Base-by-base conservation (phyloP, 2,113 vertebrate genomes). In the Brachyhypopomus occidentalis region DNA sequence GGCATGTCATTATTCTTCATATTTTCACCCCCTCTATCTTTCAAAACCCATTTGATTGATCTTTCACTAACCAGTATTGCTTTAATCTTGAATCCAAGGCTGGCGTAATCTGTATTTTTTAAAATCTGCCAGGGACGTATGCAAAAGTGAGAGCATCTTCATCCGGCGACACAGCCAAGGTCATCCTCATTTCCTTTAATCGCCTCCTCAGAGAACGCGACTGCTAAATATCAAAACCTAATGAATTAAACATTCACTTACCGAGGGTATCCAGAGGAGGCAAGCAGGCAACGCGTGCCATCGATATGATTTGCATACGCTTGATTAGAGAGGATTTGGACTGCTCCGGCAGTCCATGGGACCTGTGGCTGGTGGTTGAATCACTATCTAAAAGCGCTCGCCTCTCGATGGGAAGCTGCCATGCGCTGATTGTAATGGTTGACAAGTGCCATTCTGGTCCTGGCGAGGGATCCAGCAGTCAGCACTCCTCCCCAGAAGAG, bases 371-470 rank as follows among this genome's bases (percentile, higher is more conserved):
- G 45, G 9, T 52, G 45, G 45, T 34, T 36, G 55, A 75, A 58
- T n/a, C 16, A 27, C 52, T 55, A 11, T 79, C 77, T 71, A 4
- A 2, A 2, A 69, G 52, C 64, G 12, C 64, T 72, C 23, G 11
- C 23, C 1, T 22, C 67, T 48, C 2, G 23, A 62, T 71, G 52
- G 17, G 56, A 4, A 70, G 30, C 64, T 72, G 11, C 30, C 14
- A 30, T 52, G 30, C 17, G 34, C 66, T 79, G 66, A 79, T 79
- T 79, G 36, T 60, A 48, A 71, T 79, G 77, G 59, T 56, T 23
- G 55, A 22, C 2, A 23, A 78, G 77, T 41, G 64, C 30, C 52
- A 20, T 71, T 38, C 67, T 60, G 34, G 22, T 34, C 52, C 67
- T 25, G 55, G 52, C 59, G 19, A n/a, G 6, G 38, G 48, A 59